Conservation (phyloP, 2,113 vertebrate species). For the Dasyurus viverrinus region DNA sequence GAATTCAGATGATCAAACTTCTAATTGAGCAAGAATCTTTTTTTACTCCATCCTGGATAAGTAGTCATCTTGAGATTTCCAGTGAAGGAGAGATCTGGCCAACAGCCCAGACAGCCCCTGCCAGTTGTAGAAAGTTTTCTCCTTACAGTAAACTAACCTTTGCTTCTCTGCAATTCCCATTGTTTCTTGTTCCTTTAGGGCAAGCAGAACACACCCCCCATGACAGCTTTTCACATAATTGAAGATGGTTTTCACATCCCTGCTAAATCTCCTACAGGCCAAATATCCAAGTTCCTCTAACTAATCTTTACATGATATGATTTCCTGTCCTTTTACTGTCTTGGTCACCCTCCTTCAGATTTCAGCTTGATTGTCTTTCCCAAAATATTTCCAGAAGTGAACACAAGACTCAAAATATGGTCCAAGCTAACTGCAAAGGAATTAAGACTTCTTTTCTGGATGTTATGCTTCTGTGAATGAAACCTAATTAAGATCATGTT, state of each 20-base stretch:
- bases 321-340: neutral
- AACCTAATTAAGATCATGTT: neutral
- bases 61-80: neutral
- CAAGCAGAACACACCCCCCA: neutral
- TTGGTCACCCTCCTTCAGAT: neutral
- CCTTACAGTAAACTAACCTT: neutral
- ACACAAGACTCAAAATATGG: neutral
- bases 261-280: neutral
- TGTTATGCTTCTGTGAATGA: neutral
- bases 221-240: neutral
- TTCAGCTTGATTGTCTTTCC: neutral
- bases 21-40: neutral
- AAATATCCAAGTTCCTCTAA: neutral
- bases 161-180: neutral
- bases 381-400: neutral
- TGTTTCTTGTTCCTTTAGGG: neutral
- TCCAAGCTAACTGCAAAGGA: neutral
- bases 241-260: neutral
- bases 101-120: neutral
- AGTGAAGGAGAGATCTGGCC: neutral
- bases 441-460: neutral
- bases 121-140: neutral
- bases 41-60: neutral
- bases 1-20: neutral
- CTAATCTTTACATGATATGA: neutral